Evolutionary conservation across 1,140 invertebrate genomes (phyloP), one percentile per base, ranked within the genome.

Genomic region (Anastrepha ludens): DNA sequence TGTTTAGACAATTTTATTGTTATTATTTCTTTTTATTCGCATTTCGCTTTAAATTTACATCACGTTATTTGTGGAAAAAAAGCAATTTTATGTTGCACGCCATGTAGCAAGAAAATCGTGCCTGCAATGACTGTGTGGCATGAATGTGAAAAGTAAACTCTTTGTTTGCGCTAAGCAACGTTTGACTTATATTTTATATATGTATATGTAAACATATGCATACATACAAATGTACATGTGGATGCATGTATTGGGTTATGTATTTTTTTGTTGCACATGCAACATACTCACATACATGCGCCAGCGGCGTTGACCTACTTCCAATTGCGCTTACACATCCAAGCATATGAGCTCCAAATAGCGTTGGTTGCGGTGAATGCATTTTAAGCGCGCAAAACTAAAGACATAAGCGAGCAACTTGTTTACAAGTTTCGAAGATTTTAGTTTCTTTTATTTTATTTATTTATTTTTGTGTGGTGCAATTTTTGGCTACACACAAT

Each of bases 91-190:
- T 58, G n/a, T 81, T 81, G 47, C 74, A 81, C n/a, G 74, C 47
- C 20, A 81, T 55, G 74, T 81, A 58, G 74, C 74, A 81, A 47
- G 44, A 55, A 81, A 81, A 81, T 55, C 74, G 74, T 81, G 74
- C 47, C 74, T 81, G 17, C 50, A 29, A 41, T 17, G 9, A 20
- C 9, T 81, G 8, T n/a, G n/a, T 55, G 17, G 74, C 74, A 50
- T 0, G 50, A n/a, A 7, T 55, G 74, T 29, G 74, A 81, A 55
- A 47, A 17, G 17, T 81, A 29, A 81, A 58, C 50, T 8, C n/a
- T 62, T 62, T 62, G 60, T 62, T 29, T 62, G 60, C 60, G 60
- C 60, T 62, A 15, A n/a, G n/a, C 4, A 62, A 17, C 15, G 15
- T 9, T 62, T 15, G 4, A 2, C 3, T 41, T 3, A 11, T 0